phyloP scores from a whole-genome alignment of 2,113 vertebrate species.

The Phylloscopus trochiloides region DNA sequence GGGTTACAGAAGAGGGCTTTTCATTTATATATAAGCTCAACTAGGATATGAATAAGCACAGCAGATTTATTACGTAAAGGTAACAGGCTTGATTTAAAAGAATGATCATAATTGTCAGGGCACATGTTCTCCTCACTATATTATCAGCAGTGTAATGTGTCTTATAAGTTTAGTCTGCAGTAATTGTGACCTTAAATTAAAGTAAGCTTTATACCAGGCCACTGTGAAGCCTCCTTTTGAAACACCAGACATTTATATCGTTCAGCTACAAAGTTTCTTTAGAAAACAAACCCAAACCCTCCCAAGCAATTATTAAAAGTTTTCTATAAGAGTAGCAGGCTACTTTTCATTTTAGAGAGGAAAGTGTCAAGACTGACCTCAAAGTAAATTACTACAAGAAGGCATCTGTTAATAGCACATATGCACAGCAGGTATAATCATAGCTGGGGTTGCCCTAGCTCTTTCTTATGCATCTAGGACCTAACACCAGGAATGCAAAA shows the following conservation, averaged over 20 bases:
- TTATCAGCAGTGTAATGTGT: background rate
- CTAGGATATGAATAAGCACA: background rate
- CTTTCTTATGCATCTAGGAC: background rate
- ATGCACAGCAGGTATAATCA: slow-evolving; percentile 32
- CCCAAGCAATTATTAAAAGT: background rate
- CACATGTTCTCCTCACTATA: background rate
- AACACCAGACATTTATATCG: background rate
- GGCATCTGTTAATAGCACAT: slow-evolving; percentile 2
- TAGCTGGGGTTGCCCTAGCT: background rate
- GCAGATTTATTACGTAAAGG: background rate
- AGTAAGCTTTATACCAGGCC: background rate
- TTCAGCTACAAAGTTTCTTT: background rate
- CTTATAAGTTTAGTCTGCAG: background rate
- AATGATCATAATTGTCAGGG: background rate
- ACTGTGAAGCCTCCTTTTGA: background rate
- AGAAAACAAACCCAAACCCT: background rate
- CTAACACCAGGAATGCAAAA: background rate
- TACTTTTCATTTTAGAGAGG: slow-evolving; percentile 6
- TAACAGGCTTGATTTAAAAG: slow-evolving; percentile 17
- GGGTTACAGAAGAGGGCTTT: slow-evolving; percentile 21
- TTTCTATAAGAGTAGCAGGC: background rate
- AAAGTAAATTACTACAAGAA: slow-evolving; percentile 37
- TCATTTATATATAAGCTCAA: slow-evolving; percentile 21
- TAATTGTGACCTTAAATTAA: slow-evolving; percentile 2
- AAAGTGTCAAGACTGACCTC: slow-evolving; percentile 7